Evolutionary conservation across 2,797 vertebrate species (phyloP), one percentile per base, ranked within the genome.

Genomic region (Girardinus metallicus): DNA sequence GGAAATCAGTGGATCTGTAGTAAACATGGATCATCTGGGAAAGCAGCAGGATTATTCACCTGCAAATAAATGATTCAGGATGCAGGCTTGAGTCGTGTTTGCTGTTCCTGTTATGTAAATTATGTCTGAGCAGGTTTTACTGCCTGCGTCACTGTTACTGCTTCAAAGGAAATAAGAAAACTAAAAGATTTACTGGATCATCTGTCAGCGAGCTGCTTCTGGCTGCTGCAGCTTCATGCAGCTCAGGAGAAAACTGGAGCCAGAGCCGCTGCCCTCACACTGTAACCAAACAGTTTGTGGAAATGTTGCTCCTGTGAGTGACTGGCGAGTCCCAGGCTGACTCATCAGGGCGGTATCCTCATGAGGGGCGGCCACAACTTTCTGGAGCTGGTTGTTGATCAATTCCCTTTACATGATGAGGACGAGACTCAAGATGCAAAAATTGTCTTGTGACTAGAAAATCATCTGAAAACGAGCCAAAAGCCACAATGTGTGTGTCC

Each of bases 31-130:
- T 75, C 73, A 71, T 46, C 43, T 21, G 4, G 62, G 39, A 44
- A 76, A 76, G 23, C 26, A 66, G 55, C 41, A 51, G 23, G 60
- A 76, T 77, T 74, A 75, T 66, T 51, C 12, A 74, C 5, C 57
- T 72, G 10, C 13, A 26, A 49, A 43, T 7, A 26, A 60, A 74
- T 68, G 29, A 53, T 60, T 31, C 36, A 41, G 2, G 23, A 18
- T 9, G 36, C 36, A 70, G 9, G 10, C 13, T 2, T 1, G 8
- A 23, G 66, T 13, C 2, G 4, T 13, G 66, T 43, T 43, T 26
- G 36, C 1, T 5, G 66, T 68, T 21, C 23, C 41, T 10, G 26
- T 39, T 13, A 13, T 26, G 1, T 41, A n/a, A 68, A 43, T 5
- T 13, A 13, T 12, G 1, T 68, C 64, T 41, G 64, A 41, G 34